Base-by-base conservation (phyloP, 2,888 invertebrate genomes). In the Cerceris ruficornis region DNA sequence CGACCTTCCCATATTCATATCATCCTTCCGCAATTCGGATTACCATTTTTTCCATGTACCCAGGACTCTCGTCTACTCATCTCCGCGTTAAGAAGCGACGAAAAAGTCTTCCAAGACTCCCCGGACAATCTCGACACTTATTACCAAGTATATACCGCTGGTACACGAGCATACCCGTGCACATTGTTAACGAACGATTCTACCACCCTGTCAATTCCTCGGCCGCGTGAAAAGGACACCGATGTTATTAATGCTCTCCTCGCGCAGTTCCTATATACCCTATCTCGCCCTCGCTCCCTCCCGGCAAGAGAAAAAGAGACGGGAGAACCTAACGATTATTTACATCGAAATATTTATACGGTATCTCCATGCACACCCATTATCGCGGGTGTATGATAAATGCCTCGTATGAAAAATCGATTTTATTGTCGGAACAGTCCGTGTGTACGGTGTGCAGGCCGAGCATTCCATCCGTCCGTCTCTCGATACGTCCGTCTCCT, bases 261-360 rank as follows among this genome's bases (percentile, higher is more conserved):
- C 80, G 60, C 83, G 70, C 77, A 11, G 15, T 46, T 71, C 76
- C 71, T 72, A 60, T 80, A 75, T 81, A 11, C 14, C 41, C 59
- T 42, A n/a, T 14, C 17, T n/a, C 54, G 1, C 1, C n/a, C 7
- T 54, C 17, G 54, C 14, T 11, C 54, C 13, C 28, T 28, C 28
- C 4, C 28, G 4, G 4, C 2, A 28, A 4, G 28, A 28, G 28
- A 28, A 28, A 28, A 28, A 28, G 28, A 28, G 28, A 28, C 4
- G 28, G 28, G 28, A 2, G 46, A 70, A 73, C 78, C 77, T 83
- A 84, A 85, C 83, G 81, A 84, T 84, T 84, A 84, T 84, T 85
- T 85, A 84, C 85, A 75, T 78, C 81, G 85, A 84, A 85, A 85
- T 86, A 85, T 85, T 85, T 85, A 85, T 80, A 85, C 81, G 75